Conservation (phyloP, 1,140 invertebrate genomes). For the Palaemon carinicauda region DNA sequence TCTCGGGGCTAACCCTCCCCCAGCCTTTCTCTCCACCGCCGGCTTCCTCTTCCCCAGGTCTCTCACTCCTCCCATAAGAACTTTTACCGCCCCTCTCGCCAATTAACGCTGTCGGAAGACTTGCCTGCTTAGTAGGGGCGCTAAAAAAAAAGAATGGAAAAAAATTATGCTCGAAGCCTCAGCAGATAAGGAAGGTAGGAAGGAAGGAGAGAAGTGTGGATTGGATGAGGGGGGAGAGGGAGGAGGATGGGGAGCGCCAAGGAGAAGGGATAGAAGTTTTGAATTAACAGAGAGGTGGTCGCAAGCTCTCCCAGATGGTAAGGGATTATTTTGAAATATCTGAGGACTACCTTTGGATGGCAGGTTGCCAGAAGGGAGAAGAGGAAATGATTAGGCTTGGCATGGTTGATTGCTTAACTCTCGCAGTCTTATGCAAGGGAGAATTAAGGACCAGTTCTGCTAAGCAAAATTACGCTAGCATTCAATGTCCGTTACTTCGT, state of each 20-base stretch:
- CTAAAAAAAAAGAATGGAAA: slow-evolving; percentile 3
- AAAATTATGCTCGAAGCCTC: background rate
- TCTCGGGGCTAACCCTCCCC: background rate
- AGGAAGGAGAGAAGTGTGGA: background rate
- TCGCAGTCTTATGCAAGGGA: no score
- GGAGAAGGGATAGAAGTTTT: background rate
- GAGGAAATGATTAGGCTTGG: background rate
- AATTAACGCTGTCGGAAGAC: slow-evolving; percentile 30
- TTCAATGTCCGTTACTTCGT: no score
- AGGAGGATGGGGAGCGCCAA: no score
- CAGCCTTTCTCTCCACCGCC: background rate
- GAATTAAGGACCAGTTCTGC: no score
- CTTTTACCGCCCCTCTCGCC: slow-evolving; percentile 36
- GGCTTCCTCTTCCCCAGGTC: background rate
- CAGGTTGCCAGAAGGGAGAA: background rate
- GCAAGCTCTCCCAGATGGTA: background rate
- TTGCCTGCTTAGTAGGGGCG: slow-evolving; percentile 39
- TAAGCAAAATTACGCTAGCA: no score
- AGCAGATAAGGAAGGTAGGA: background rate
- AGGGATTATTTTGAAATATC: no score
- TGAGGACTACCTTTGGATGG: no score
- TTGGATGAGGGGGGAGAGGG: background rate
- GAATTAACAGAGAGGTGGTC: background rate
- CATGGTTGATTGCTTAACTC: no score
- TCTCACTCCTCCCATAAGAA: slow-evolving; percentile 45